Evolutionary conservation across 2,797 vertebrate species (phyloP).

Genomic region (Toxotes lorentzi): DNA sequence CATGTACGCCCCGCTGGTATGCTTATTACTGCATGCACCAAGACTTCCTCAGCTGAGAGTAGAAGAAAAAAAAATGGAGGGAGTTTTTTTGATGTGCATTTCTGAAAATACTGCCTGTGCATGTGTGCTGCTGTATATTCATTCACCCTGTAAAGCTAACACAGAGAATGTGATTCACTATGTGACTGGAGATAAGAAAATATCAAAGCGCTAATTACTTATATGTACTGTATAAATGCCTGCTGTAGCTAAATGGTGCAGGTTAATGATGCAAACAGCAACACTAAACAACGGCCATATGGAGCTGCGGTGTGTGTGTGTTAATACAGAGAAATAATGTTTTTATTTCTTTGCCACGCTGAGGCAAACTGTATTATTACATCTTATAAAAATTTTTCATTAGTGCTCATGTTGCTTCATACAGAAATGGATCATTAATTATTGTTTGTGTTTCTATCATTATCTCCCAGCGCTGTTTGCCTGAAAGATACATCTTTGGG

Average conservation of each 20-base stretch:
- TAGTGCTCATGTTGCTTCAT: constrained; percentile 22
- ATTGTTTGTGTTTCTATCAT: constrained; percentile 33
- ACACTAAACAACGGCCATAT: constrained; percentile 49
- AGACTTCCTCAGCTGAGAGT: neutral
- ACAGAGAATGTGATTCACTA: neutral
- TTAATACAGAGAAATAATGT: constrained; percentile 17
- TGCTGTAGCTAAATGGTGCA: constrained; percentile 36
- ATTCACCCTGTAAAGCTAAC: constrained; percentile 7
- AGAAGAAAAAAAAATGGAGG: neutral
- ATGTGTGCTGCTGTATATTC: neutral
- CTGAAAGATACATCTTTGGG: neutral
- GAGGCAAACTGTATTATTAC: constrained; percentile 32
- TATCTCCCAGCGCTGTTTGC: constrained; percentile 23
- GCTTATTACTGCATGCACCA: constrained; percentile 12
- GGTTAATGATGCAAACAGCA: constrained; percentile 52
- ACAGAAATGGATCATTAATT: constrained; percentile 47
- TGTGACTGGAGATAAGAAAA: neutral
- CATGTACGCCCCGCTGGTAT: constrained; percentile 10
- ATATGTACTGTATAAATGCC: constrained; percentile 28
- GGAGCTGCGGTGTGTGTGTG: constrained; percentile 24
- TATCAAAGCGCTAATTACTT: constrained; percentile 26
- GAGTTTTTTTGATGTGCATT: neutral
- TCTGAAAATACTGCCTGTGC: constrained; percentile 3
- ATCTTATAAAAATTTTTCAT: constrained; percentile 26
- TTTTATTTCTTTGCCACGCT: constrained; percentile 25